Conservation (phyloP, 2,797 vertebrate genomes). For the Anas georgica region DNA sequence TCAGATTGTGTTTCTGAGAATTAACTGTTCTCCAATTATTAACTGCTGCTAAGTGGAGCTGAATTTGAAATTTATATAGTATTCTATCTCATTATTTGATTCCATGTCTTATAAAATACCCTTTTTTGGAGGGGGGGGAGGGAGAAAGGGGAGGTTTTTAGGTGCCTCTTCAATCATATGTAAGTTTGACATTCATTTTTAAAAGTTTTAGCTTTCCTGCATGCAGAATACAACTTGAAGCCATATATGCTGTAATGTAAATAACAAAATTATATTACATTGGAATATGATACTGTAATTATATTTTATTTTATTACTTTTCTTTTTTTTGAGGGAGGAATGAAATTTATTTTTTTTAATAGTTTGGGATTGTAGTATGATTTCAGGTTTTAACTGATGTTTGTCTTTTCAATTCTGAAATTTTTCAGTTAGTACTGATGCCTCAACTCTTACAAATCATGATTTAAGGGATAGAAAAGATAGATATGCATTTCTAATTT, state of each 20-base stretch:
- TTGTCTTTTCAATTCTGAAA: neutral
- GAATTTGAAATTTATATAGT: neutral
- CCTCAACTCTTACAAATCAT: neutral
- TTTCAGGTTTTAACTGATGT: neutral
- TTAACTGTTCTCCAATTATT: neutral
- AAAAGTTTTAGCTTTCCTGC: neutral
- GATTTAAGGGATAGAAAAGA: neutral
- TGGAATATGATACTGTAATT: neutral
- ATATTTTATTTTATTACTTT: neutral
- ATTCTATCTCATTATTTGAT: neutral
- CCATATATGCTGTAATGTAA: neutral
- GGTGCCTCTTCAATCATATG: neutral
- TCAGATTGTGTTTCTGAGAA: neutral
- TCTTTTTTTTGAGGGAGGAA: neutral
- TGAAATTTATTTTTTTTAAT: neutral
- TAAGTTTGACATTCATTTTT: neutral
- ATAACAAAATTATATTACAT: neutral
- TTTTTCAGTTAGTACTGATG: neutral
- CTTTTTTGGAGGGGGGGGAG: neutral
- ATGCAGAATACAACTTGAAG: neutral
- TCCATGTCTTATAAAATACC: neutral
- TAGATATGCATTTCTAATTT: neutral
- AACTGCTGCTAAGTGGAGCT: neutral
- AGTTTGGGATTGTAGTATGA: neutral
- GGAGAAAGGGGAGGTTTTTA: neutral